Conservation (phyloP, 2,113 vertebrate genomes). For the Anarhynchus alexandrinus region DNA sequence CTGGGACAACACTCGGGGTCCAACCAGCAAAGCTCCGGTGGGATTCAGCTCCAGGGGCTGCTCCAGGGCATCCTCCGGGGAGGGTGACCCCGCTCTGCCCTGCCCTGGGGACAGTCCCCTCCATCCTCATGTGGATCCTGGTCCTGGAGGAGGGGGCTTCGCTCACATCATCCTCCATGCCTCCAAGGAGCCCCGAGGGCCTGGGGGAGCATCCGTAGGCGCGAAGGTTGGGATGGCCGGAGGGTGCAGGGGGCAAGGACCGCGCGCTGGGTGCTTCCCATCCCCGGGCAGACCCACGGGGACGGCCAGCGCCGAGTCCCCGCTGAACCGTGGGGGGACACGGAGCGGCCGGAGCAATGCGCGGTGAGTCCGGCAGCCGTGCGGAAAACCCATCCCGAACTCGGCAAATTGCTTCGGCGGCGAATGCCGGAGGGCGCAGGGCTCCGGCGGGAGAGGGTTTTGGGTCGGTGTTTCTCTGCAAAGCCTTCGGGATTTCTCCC, state of each 20-base stretch:
- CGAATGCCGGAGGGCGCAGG: fast-evolving
- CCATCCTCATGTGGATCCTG: background rate
- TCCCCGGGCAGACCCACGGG: background rate
- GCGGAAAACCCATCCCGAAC: background rate
- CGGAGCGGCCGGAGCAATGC: fast-evolving
- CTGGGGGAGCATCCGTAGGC: background rate
- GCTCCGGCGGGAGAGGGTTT: background rate
- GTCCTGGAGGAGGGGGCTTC: background rate
- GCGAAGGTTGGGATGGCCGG: background rate
- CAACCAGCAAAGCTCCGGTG: fast-evolving
- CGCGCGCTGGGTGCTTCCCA: fast-evolving
- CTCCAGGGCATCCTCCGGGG: background rate
- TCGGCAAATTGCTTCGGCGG: too few species aligned
- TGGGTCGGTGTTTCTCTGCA: fast-evolving
- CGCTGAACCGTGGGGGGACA: fast-evolving
- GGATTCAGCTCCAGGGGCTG: background rate
- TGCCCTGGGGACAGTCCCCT: fast-evolving
- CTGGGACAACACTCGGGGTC: fast-evolving
- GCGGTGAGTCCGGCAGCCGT: fast-evolving
- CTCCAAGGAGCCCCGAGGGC: background rate
- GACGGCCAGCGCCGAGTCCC: background rate
- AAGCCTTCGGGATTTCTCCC: background rate
- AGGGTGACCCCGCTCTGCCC: background rate
- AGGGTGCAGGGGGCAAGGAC: background rate
- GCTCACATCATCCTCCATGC: fast-evolving